These are phyloP conservation scores for Shargacucullia verbasci DNA, from an alignment of 2,888 invertebrate genomes.

Conservation along the genomic window DNA sequence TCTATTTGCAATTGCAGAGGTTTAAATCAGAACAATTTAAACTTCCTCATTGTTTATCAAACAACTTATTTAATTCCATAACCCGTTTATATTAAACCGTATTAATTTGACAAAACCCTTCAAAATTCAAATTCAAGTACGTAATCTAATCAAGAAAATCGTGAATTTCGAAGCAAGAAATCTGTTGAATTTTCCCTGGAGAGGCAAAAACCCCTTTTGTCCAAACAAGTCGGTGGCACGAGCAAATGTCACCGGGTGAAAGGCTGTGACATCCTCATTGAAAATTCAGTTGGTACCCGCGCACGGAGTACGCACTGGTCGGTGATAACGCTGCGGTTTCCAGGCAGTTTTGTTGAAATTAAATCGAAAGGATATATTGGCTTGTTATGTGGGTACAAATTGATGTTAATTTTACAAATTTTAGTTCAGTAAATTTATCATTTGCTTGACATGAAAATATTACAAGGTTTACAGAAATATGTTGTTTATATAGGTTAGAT, in stretches of 20 bases:
- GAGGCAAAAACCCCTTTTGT: constrained; percentile 83
- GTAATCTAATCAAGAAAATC: constrained; percentile 78
- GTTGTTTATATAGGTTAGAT: too few species aligned
- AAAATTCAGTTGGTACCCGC: constrained; percentile 74
- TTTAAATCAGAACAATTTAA: constrained; percentile 16
- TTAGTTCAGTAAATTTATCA: too few species aligned
- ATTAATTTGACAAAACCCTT: constrained; percentile 59
- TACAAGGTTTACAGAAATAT: too few species aligned
- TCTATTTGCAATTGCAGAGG: too few species aligned
- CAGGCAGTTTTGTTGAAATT: neutral
- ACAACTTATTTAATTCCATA: constrained; percentile 43
- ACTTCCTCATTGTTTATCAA: constrained; percentile 34
- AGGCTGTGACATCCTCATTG: constrained; percentile 83
- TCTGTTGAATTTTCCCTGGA: constrained; percentile 64
- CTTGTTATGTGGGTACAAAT: too few species aligned
- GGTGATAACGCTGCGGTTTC: constrained; percentile 48
- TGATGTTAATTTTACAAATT: too few species aligned
- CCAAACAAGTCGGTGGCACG: constrained; percentile 80
- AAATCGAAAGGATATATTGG: too few species aligned
- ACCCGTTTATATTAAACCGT: constrained; percentile 49
- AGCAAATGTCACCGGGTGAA: constrained; percentile 80
- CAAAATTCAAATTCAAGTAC: constrained; percentile 74
- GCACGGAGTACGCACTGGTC: constrained; percentile 60
- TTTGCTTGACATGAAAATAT: too few species aligned
- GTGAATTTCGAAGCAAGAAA: constrained; percentile 67